Base-by-base conservation (phyloP, 2,888 invertebrate genomes). In the Euphydryas editha region DNA sequence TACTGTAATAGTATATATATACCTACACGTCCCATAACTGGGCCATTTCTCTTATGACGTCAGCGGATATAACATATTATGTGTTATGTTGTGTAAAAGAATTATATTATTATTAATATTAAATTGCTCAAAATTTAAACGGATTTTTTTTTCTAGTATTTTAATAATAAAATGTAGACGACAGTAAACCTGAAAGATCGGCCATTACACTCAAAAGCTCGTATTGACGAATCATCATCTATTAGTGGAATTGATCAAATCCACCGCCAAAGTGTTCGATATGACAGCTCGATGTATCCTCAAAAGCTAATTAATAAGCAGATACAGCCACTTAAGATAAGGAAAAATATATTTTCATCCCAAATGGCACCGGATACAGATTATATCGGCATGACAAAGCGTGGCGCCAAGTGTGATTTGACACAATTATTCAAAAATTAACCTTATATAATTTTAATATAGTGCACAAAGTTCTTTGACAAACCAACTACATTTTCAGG, bases 311-410 rank as follows among this genome's bases (percentile, higher is more conserved):
- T 92, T 92, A 92, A 92, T 92, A 91, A 92, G 85, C 91, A 92
- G 92, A 92, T 92, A 91, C 91, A 92, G 87, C 90, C 92, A 92
- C 92, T 92, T 92, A 90, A 90, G 92, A 92, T 92, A 91, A 91
- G 88, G 90, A 86, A 89, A 90, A 92, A 92, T 91, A 62, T 69
- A 90, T 91, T 92, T 92, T 90, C 91, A 90, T 90, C 91, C 91
- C 87, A 92, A 92, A 89, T 89, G 86, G 85, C 89, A 90, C 90
- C 92, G 92, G 92, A 92, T 88, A 88, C 86, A 88, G 92, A 92
- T 92, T 76, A 83, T 86, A 92, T 92, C 91, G 86, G 82, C 86
- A 91, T 91, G 92, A 91, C 91, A 92, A 90, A 89, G 92, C 90
- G 82, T 86, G 90, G 92, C 92, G 92, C 92, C 90, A 88, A 74